Base-by-base conservation (phyloP, 2,797 vertebrate genomes). In the Heliangelus exortis region DNA sequence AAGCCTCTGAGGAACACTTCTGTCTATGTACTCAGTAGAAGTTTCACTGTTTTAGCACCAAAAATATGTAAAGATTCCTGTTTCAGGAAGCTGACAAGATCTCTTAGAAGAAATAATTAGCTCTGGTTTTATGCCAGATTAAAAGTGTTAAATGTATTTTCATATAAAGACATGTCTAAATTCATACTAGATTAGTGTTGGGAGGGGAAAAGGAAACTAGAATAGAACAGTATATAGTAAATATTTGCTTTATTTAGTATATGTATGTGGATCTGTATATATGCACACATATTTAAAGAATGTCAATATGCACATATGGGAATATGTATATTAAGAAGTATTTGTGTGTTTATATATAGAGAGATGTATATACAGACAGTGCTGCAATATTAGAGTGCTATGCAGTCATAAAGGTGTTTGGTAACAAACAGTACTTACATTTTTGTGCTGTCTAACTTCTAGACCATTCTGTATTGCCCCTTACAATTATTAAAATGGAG, bases 211-310 rank as follows among this genome's bases (percentile, higher is more conserved):
- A 25, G 9, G 4, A 11, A 62, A 45, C 12, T n/a, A 16, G 33
- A 62, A 33, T 3, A 34, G 8, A 81, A 34, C 4, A 55, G 23
- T 67, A 71, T 55, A 33, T 6, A 76, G 6, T 4, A 22, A 41
- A 12, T 34, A 3, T 53, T n/a, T 77, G 4, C 45, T 82, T 76
- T 65, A 29, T 68, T 2, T 45, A 33, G 5, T 26, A 8, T 58
- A 34, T 48, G 6, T 67, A 22, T 57, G 23, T 47, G 23, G 15
- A 55, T 14, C 2, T 67, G 6, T 22, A 3, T 8, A 5, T 22
- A 4, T 23, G 43, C 8, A 26, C 16, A 7, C 3, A 20, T 0
- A 23, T 2, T 28, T 4, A 41, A 50, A 59, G 2, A 61, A 26
- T 53, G 26, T 67, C n/a, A 81, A 22, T 50, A 15, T 48, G 25